Base-by-base conservation (phyloP, 2,113 vertebrate genomes). In the Boulengerochromis microlepis region DNA sequence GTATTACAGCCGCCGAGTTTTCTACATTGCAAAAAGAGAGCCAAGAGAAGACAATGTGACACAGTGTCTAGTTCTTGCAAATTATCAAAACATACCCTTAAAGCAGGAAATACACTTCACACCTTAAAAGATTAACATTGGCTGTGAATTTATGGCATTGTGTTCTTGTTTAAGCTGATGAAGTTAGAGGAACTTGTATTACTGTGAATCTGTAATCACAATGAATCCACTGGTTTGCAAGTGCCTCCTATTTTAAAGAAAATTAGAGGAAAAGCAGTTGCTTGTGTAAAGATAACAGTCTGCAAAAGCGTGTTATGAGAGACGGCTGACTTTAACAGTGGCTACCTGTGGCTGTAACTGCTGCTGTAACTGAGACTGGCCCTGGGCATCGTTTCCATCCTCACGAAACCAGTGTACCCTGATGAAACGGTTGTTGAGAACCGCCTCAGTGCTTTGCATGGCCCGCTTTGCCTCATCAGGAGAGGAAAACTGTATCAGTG, bases 351-450 rank as follows among this genome's bases (percentile, higher is more conserved):
- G 7, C 50, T 82, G 93, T 11, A 26, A 78, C 82, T 91, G 94
- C 81, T 86, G 91, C 80, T 94, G 95, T 3, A 56, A 22, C 33
- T 89, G 87, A 7, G 76, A 22, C 64, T 90, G 93, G 15, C 86
- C 80, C 9, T 69, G 97, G 0, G 94, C 96, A 19, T 95, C 78
- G 19, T 86, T 54, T 6, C 90, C 94, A 87, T 98, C 97, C 74
- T 98, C 98, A 92, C 98, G 97, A 89, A 98, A 98, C 99, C 99
- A 99, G 93, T 98, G 97, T 69, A 99, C 97, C 91, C 96, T 97
- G 94, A 99, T 99, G 94, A 99, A 99, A 22, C 98, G 97, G 95
- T 99, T 99, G 92, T 98, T 99, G 89, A 99, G 97, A 24, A 99
- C 98, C 13, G 99, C 98, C 96, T 99, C 98, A 50, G 98, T 98